Evolutionary conservation across 2,888 invertebrate genomes (phyloP).

Genomic region (Agriopis leucophaearia): DNA sequence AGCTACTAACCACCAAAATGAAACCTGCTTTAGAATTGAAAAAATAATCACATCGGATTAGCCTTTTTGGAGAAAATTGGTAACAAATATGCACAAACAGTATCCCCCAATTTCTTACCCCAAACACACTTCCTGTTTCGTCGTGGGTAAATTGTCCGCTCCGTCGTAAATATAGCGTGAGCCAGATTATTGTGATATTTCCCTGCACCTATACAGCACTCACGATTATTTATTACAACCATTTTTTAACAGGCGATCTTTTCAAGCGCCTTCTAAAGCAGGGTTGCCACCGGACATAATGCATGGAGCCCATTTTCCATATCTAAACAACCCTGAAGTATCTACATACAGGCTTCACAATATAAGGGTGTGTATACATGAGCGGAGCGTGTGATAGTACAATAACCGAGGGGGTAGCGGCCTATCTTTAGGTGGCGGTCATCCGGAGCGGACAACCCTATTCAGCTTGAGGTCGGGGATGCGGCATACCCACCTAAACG

Average conservation of each 20-base stretch:
- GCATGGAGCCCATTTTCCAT: conserved; percentile 38
- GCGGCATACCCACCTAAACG: not conserved
- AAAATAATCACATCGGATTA: too few species aligned
- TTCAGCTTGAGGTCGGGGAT: conserved; percentile 19
- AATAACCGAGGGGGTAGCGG: conserved; percentile 22
- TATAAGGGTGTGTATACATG: conserved; percentile 25
- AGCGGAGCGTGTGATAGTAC: conserved; percentile 23
- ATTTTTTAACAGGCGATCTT: conserved; percentile 19
- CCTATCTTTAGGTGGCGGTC: conserved; percentile 36
- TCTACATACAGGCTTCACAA: conserved; percentile 10
- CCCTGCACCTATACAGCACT: not conserved
- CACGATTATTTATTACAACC: conserved; percentile 11
- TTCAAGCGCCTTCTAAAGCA: conserved; percentile 23
- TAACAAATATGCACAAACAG: too few species aligned
- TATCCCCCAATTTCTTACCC: too few species aligned
- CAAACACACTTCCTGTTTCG: too few species aligned
- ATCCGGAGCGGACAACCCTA: conserved; percentile 33
- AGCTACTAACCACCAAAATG: too few species aligned
- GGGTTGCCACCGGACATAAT: conserved; percentile 34
- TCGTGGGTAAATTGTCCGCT: too few species aligned
- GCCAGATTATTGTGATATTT: too few species aligned
- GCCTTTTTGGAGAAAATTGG: too few species aligned
- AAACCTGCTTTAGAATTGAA: too few species aligned
- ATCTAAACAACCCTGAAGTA: conserved; percentile 36
- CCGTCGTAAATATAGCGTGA: too few species aligned